Conservation (phyloP, 2,888 invertebrate genomes). For the Plebejus melissa region DNA sequence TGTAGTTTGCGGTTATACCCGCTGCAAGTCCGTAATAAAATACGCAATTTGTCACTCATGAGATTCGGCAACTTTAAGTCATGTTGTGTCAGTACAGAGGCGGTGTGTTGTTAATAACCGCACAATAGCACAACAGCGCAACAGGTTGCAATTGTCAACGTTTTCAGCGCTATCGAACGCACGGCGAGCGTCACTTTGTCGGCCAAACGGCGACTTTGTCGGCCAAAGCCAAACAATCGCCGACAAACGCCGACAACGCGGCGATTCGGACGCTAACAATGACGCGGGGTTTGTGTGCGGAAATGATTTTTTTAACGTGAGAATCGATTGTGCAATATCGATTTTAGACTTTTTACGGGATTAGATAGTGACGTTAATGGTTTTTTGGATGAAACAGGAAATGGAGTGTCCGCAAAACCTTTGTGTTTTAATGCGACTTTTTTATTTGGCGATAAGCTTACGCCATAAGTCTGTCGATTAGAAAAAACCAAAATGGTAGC, state of each 20-base stretch:
- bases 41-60: not conserved
- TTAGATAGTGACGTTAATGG: constrained; percentile 20
- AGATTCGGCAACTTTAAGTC: not conserved
- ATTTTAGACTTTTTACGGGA: constrained; percentile 24
- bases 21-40: not conserved
- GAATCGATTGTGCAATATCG: constrained; percentile 50
- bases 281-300: constrained; percentile 76
- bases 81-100: not conserved
- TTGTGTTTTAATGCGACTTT: not conserved
- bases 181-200: constrained; percentile 61
- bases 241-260: constrained; percentile 37
- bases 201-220: constrained; percentile 54
- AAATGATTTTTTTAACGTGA: constrained; percentile 76
- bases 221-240: constrained; percentile 37
- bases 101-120: constrained; percentile 3
- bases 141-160: constrained; percentile 67
- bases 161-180: constrained; percentile 69
- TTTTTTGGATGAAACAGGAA: constrained; percentile 3
- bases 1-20: not conserved
- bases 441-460: constrained; percentile 10
- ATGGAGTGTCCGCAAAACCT: not conserved
- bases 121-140: constrained; percentile 62
- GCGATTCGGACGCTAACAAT: constrained; percentile 71
- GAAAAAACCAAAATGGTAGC: not conserved
- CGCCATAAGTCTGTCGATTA: not conserved